These are phyloP conservation scores for Brachyptera putata DNA, from an alignment of 2,888 invertebrate genomes.

Conservation along the genomic window DNA sequence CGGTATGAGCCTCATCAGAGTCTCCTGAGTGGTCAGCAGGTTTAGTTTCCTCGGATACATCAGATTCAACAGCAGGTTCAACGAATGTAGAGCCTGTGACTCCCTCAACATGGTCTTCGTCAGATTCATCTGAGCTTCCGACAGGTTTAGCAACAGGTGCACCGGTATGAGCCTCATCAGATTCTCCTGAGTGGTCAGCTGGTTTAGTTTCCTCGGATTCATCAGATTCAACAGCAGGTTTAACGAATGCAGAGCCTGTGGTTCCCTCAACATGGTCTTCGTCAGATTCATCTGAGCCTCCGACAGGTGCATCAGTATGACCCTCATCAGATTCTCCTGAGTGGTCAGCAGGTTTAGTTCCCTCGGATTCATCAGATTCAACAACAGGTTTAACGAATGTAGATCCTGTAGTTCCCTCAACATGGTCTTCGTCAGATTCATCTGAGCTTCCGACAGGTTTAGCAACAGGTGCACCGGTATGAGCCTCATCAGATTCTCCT, in stretches of 20 bases:
- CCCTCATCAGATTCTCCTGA: slow-evolving; percentile 34
- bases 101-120: slow-evolving; percentile 16
- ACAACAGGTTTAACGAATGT: too few species aligned
- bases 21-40: slow-evolving; percentile 23
- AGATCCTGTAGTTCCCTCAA: too few species aligned
- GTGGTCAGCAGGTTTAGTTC: slow-evolving; percentile 24
- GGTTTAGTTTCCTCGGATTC: slow-evolving; percentile 29
- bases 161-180: slow-evolving; percentile 34
- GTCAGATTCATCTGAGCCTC: slow-evolving; percentile 15
- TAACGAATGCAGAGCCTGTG: neutral
- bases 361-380: too few species aligned
- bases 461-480: too few species aligned
- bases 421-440: too few species aligned
- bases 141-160: slow-evolving; percentile 11
- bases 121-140: slow-evolving; percentile 12
- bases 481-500: too few species aligned
- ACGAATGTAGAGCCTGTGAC: neutral
- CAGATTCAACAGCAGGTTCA: slow-evolving; percentile 27
- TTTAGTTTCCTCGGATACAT: slow-evolving; percentile 30
- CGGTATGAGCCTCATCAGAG: neutral
- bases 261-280: slow-evolving; percentile 9
- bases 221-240: slow-evolving; percentile 28
- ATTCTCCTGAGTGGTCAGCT: slow-evolving; percentile 24
- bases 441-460: too few species aligned
- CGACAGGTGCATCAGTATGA: slow-evolving; percentile 11